Percentiles rank a stretch among this genome's conserved stretches.
phyloP scores from a whole-genome alignment of 2,113 vertebrate genomes.

The Solea senegalensis region DNA sequence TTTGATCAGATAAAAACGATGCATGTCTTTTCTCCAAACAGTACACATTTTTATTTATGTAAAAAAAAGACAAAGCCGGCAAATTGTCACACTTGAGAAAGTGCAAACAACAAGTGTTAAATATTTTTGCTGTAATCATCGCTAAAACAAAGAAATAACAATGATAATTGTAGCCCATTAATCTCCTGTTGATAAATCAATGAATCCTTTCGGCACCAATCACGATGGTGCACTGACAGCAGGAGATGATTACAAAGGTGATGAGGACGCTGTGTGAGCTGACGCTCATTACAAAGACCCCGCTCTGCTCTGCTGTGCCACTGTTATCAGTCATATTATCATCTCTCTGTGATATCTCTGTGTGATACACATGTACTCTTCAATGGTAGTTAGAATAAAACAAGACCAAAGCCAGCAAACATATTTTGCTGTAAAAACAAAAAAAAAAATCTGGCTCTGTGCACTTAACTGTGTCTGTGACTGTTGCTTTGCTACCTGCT shows the following conservation, averaged over 20 bases:
- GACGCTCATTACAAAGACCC: conserved; percentile 17
- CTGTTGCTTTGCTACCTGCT: conserved; percentile 46
- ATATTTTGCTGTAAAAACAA: not conserved
- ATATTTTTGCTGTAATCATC: conserved; percentile 4
- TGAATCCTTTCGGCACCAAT: not conserved
- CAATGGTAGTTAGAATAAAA: not conserved
- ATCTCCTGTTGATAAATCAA: conserved; percentile 11
- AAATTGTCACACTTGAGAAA: not conserved
- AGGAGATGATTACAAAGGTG: conserved; percentile 18
- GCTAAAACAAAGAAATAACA: not conserved
- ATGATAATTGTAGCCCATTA: conserved; percentile 1
- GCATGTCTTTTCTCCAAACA: no score
- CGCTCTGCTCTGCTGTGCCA: not conserved
- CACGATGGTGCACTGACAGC: not conserved
- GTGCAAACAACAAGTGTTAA: not conserved
- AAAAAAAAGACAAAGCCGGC: not conserved
- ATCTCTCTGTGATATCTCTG: no score
- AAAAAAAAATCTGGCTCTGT: conserved; percentile 2
- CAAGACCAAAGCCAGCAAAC: not conserved
- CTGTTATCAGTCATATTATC: not conserved
- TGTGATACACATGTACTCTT: conserved; percentile 1
- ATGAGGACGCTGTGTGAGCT: conserved; percentile 27
- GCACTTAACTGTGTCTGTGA: conserved; percentile 12
- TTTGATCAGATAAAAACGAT: not conserved
- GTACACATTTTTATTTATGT: no score